Evolutionary conservation across 1,140 invertebrate genomes (phyloP).

Genomic region (Apocrypta bakeri): DNA sequence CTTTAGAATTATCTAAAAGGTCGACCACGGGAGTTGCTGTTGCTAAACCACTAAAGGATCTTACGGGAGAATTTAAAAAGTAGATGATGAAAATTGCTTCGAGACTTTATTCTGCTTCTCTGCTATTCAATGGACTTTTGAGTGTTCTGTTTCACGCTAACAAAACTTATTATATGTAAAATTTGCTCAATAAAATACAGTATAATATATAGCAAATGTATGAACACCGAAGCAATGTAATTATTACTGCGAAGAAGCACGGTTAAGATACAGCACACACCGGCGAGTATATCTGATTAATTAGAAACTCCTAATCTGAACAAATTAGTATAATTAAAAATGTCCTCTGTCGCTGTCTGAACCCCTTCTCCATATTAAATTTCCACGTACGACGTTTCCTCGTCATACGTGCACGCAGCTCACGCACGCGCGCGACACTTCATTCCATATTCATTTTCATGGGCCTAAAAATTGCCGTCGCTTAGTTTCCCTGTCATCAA

Average conservation of each 20-base stretch:
- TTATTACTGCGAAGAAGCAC: not conserved
- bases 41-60: not conserved
- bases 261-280: not conserved
- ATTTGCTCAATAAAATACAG: too few relatives aligned
- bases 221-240: not conserved
- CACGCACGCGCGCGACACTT: not conserved
- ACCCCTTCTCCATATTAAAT: not conserved
- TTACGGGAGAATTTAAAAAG: not conserved
- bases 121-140: not conserved
- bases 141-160: not conserved
- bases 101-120: not conserved
- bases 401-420: not conserved
- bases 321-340: conserved; percentile 25
- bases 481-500: not conserved
- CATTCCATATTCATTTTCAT: conserved; percentile 18
- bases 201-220: not conserved
- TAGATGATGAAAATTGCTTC: not conserved
- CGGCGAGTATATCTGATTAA: not conserved
- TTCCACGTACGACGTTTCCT: not conserved
- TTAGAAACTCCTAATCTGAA: not conserved
- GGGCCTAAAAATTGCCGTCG: conserved; percentile 8
- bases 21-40: not conserved
- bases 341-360: not conserved
- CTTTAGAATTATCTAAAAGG: conserved; percentile 12
- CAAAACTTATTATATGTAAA: too few relatives aligned